Conservation (phyloP, 2,888 invertebrate genomes). For the Drosophila histrio region DNA sequence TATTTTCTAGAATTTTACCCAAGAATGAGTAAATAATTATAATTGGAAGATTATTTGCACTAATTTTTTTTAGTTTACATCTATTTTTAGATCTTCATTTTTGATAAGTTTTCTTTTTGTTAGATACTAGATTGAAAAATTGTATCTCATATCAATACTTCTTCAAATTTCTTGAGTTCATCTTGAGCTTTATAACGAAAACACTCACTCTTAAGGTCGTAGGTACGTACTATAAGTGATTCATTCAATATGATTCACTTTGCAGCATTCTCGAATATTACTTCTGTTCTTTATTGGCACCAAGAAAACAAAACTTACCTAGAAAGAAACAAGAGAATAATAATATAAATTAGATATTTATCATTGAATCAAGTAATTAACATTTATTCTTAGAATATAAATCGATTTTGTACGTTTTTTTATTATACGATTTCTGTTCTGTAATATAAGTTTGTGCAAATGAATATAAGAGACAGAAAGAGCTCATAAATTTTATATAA, state of each 20-base stretch:
- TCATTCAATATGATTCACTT: constrained; percentile 7
- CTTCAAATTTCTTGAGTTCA: neutral
- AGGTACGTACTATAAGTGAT: too few relatives aligned
- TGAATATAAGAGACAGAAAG: too few relatives aligned
- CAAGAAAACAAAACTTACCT: constrained; percentile 43
- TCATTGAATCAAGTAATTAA: neutral
- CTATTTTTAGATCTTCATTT: neutral
- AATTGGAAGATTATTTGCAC: neutral
- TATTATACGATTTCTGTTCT: neutral
- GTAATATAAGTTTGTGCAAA: too few relatives aligned
- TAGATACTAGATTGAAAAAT: neutral
- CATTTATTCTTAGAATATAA: neutral
- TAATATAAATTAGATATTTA: constrained; percentile 1
- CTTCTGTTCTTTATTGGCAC: neutral
- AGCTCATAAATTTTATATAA: too few relatives aligned
- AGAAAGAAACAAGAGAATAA: constrained; percentile 22
- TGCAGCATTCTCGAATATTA: neutral
- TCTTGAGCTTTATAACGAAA: neutral
- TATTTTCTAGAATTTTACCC: neutral
- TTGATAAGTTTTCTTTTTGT: neutral
- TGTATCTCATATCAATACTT: neutral
- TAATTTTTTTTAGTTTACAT: neutral
- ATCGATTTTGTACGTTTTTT: neutral
- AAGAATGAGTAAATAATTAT: neutral
- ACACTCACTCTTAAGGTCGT: constrained; percentile 4